phyloP scores from a whole-genome alignment of 2,113 vertebrate genomes.

The Gnathonemus longibarbis region DNA sequence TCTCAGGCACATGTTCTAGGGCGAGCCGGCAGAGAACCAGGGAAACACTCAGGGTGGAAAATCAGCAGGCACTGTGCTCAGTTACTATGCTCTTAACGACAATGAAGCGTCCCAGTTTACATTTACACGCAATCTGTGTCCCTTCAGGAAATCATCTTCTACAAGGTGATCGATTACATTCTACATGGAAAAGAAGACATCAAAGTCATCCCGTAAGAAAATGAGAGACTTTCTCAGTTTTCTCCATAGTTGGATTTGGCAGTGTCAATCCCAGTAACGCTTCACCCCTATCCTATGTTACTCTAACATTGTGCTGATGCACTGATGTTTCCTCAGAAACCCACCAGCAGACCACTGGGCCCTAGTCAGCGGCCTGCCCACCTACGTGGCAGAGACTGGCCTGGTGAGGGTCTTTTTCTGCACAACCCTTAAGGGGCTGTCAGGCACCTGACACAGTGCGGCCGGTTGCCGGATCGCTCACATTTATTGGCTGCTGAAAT shows the following conservation, averaged over 20 bases:
- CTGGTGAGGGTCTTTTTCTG: slow-evolving; percentile 51
- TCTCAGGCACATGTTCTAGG: background rate
- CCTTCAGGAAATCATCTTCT: slow-evolving; percentile 63
- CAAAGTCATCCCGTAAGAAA: slow-evolving; percentile 71
- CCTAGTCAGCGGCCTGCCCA: slow-evolving; percentile 61
- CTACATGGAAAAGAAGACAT: slow-evolving; percentile 72
- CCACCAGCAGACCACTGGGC: slow-evolving; percentile 67
- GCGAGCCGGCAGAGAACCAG: background rate
- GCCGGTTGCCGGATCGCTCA: background rate
- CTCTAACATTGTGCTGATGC: background rate
- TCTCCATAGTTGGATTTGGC: background rate
- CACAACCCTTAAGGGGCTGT: slow-evolving; percentile 40
- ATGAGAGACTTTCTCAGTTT: background rate
- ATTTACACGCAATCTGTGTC: background rate
- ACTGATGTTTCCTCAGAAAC: slow-evolving; percentile 35
- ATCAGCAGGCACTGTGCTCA: background rate
- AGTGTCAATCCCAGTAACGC: background rate
- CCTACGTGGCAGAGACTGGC: slow-evolving; percentile 63
- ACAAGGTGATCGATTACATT: slow-evolving; percentile 71
- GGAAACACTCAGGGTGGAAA: background rate
- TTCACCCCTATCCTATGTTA: background rate
- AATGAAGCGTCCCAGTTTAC: background rate
- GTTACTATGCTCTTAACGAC: background rate
- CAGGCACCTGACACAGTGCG: slow-evolving; percentile 24
- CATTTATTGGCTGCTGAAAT: slow-evolving; percentile 31